Evolutionary conservation across 2,797 vertebrate species (phyloP).

Genomic region (Acridotheres tristis): DNA sequence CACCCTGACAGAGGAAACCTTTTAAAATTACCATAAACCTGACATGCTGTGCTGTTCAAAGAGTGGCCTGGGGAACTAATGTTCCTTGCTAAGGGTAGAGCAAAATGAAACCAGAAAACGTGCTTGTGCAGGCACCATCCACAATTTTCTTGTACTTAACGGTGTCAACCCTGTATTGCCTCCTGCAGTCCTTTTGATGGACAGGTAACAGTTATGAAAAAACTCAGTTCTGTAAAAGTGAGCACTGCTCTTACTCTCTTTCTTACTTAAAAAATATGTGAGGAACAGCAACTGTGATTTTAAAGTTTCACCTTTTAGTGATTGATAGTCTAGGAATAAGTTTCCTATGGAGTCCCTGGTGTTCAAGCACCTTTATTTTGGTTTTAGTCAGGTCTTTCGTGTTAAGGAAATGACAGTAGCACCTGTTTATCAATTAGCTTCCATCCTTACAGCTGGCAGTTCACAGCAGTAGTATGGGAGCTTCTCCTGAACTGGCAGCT

Average conservation of each 20-base stretch:
- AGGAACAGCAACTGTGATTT: not conserved
- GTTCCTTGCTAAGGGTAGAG: not conserved
- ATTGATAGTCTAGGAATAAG: not conserved
- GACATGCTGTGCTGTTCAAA: not conserved
- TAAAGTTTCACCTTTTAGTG: not conserved
- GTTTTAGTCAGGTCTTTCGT: conserved; percentile 5
- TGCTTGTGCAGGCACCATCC: not conserved
- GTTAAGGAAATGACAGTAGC: not conserved
- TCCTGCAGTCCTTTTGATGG: not conserved
- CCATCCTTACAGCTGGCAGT: not conserved
- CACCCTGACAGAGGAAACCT: not conserved
- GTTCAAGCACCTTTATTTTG: not conserved
- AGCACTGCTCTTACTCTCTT: not conserved
- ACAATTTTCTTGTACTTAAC: not conserved
- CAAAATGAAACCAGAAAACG: not conserved
- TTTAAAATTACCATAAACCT: not conserved
- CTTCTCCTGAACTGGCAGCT: not conserved
- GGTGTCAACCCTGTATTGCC: not conserved
- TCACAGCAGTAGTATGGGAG: not conserved
- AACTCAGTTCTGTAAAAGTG: not conserved
- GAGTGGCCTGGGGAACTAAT: not conserved
- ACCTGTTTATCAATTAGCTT: not conserved
- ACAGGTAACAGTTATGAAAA: not conserved
- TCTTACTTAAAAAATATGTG: not conserved
- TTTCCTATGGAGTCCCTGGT: not conserved